phyloP scores from a whole-genome alignment of 2,797 vertebrate genomes.

The Scomberomorus guttatus region DNA sequence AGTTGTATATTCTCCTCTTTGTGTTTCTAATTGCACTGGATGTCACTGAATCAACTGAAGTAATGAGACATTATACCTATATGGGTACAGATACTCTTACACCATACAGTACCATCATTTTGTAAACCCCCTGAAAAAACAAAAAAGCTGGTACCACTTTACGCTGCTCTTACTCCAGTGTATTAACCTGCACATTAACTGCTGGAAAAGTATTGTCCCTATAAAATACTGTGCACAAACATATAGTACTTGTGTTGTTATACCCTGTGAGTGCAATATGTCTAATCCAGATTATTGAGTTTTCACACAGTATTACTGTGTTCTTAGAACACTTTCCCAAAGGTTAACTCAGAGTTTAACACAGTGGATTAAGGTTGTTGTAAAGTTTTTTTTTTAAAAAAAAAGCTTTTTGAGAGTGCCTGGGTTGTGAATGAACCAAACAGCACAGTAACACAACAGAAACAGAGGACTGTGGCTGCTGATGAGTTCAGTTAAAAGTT shows the following conservation, averaged over 20 bases:
- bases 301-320: conserved; percentile 26
- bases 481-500: conserved; percentile 62
- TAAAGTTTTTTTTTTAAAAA: conserved; percentile 16
- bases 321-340: conserved; percentile 6
- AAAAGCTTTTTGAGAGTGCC: conserved; percentile 48
- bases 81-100: conserved; percentile 40
- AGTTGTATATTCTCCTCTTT: conserved; percentile 47
- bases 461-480: conserved; percentile 62
- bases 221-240: conserved; percentile 30
- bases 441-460: conserved; percentile 51
- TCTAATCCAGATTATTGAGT: conserved; percentile 32
- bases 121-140: conserved; percentile 20
- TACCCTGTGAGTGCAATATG: conserved; percentile 16
- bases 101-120: conserved; percentile 51
- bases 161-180: conserved; percentile 33
- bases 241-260: conserved; percentile 21
- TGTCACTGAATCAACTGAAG: conserved; percentile 42
- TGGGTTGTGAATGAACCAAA: conserved; percentile 59
- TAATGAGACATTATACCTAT: conserved; percentile 43
- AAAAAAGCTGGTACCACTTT: conserved; percentile 33
- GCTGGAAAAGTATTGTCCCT: conserved; percentile 24
- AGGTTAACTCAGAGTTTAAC: conserved; percentile 30
- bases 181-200: conserved; percentile 37
- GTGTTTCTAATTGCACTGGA: conserved; percentile 45
- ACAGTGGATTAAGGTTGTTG: conserved; percentile 39